Percentiles rank a stretch among this genome's conserved stretches.
phyloP scores from a whole-genome alignment of 2,888 invertebrate genomes.

The Yponomeuta cagnagella region DNA sequence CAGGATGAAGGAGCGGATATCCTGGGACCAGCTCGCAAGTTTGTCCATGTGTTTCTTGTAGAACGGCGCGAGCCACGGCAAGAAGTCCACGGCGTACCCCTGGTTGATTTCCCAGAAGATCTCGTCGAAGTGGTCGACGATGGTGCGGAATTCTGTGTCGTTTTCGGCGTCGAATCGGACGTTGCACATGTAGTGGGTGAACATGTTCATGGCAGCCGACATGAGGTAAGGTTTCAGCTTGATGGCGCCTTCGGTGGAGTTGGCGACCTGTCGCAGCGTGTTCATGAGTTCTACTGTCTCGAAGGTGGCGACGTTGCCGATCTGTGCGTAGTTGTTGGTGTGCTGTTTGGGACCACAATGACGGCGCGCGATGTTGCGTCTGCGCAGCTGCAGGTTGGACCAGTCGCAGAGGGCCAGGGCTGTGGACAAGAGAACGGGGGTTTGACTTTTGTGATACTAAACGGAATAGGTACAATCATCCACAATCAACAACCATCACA shows the following conservation, averaged over 20 bases:
- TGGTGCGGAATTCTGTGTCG: constrained; percentile 79
- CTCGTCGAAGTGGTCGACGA: constrained; percentile 86
- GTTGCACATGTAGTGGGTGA: constrained; percentile 91
- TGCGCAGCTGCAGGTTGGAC: constrained; percentile 87
- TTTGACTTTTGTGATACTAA: neutral
- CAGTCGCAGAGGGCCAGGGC: constrained; percentile 92
- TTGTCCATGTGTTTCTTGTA: constrained; percentile 81
- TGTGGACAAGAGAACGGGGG: constrained; percentile 59
- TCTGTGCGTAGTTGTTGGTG: constrained; percentile 81
- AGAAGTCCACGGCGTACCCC: constrained; percentile 89
- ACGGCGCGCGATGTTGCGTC: constrained; percentile 85
- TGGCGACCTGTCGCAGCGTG: constrained; percentile 64
- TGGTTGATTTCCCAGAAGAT: constrained; percentile 96
- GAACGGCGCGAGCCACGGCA: constrained; percentile 87
- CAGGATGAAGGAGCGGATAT: constrained; percentile 84
- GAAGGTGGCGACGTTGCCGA: constrained; percentile 81
- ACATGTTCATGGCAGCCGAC: constrained; percentile 88
- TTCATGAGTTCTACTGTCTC: constrained; percentile 79
- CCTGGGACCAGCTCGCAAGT: constrained; percentile 80
- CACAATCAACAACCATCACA: too few relatives aligned
- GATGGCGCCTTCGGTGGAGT: constrained; percentile 51
- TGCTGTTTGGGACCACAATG: constrained; percentile 88
- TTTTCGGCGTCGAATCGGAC: constrained; percentile 79
- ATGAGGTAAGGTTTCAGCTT: constrained; percentile 83
- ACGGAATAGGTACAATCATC: too few relatives aligned